A percentile compares a stretch with the other conserved stretches of the same genome.
phyloP scores from a whole-genome alignment of 1,140 invertebrate species.

The Drosophila novamexicana region DNA sequence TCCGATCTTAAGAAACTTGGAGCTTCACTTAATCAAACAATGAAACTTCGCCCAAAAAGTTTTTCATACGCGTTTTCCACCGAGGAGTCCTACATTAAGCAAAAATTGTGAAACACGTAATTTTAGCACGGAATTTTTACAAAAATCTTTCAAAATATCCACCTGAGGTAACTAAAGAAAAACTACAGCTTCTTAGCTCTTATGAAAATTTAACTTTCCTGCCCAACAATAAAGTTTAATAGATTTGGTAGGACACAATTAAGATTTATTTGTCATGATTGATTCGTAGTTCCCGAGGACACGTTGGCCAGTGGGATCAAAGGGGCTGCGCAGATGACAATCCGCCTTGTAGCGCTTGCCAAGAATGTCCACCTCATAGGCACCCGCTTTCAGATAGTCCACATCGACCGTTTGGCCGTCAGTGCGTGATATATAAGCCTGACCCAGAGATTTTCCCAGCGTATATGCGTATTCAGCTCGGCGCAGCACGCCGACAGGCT shows the following conservation, averaged over 20 bases:
- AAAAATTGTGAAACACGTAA: too few species aligned
- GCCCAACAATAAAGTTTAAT: too few species aligned
- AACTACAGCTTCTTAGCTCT: too few species aligned
- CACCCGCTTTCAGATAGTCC: conserved; percentile 89
- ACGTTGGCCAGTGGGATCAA: conserved; percentile 88
- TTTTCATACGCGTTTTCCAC: too few species aligned
- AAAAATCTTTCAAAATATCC: too few species aligned
- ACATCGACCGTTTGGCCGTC: conserved; percentile 86
- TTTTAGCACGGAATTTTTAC: too few species aligned
- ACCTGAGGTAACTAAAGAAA: too few species aligned
- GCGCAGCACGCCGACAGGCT: conserved; percentile 91
- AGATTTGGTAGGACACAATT: background rate
- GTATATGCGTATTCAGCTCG: conserved; percentile 92
- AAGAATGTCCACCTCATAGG: conserved; percentile 92
- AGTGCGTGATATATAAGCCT: conserved; percentile 84
- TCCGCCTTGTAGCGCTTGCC: conserved; percentile 89
- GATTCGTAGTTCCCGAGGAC: conserved; percentile 72
- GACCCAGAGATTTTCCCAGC: conserved; percentile 89
- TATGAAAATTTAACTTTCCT: too few species aligned
- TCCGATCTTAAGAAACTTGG: too few species aligned
- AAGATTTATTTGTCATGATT: conserved; percentile 38
- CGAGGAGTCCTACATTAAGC: too few species aligned
- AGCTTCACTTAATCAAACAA: too few species aligned
- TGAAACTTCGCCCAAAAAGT: too few species aligned
- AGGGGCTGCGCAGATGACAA: conserved; percentile 90